Base-by-base conservation (phyloP, 2,113 vertebrate genomes). In the Argyrosomus japonicus region DNA sequence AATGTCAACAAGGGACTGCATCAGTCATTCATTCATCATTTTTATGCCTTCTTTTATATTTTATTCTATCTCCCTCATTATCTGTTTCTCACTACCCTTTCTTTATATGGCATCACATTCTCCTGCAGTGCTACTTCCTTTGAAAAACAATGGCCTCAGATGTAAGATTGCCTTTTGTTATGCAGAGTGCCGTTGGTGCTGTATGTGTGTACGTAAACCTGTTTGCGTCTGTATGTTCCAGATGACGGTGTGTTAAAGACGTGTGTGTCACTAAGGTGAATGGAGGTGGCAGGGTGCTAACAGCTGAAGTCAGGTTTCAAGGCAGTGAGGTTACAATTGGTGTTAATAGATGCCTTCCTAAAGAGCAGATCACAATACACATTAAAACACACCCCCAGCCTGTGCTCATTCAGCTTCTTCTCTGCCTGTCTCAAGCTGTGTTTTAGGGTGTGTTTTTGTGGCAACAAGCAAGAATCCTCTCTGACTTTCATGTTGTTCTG, bases 261-360 rank as follows among this genome's bases (percentile, higher is more conserved):
- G 23, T 40, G 80, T 40, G 77, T 91, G 89, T 90, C 88, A 77
- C 86, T 32, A 3, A 75, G 76, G 79, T 92, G 82, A 88, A 88
- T 68, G 58, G 79, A 89, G 88, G 83, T 88, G 86, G 84, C 85
- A 83, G 82, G 86, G 89, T 87, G 94, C 77, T 92, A 91, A 93
- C 91, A 92, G 87, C 87, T 87, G 58, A 63, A 86, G 84, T 82
- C 88, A 91, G 86, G 79, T 84, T 93, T 75, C 79, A 87, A 90
- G 87, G 86, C 81, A 75, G n/a, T 21, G 73, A 88, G 84, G 87
- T 88, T 91, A 94, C 92, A 94, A 91, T 93, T 92, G 88, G 92
- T 94, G 94, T 81, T 92, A 95, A 95, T 89, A 75, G 93, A 94
- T 68, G 85, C 57, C 82, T 94, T 92, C 86, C 88, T 95, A 88